A percentile compares a stretch with the other conserved stretches of the same genome.
These are phyloP conservation scores for Serranus cabrilla DNA, from an alignment of 2,797 vertebrate species.

Conservation along the genomic window DNA sequence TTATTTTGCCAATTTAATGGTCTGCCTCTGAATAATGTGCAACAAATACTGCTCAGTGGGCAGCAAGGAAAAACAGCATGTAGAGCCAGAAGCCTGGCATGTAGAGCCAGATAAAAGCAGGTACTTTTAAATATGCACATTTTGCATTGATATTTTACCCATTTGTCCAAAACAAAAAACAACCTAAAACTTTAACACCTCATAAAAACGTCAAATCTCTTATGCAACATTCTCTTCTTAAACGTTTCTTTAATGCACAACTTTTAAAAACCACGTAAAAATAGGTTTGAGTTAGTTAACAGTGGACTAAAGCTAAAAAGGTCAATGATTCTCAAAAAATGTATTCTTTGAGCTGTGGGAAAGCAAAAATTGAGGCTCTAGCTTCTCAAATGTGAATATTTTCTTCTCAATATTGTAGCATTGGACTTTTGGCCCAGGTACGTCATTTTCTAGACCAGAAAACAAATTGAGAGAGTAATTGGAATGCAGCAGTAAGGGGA, in stretches of 20 bases:
- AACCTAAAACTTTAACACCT: not conserved
- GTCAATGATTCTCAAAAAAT: not conserved
- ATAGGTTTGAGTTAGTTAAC: not conserved
- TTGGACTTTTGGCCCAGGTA: too few relatives aligned
- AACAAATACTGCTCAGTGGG: too few relatives aligned
- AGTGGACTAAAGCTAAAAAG: not conserved
- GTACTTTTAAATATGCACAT: not conserved
- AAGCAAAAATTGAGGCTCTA: not conserved
- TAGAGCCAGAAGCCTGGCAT: too few relatives aligned
- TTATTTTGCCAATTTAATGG: too few relatives aligned
- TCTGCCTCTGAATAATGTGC: too few relatives aligned
- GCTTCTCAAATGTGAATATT: not conserved
- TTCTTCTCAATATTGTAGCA: too few relatives aligned
- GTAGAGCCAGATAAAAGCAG: too few relatives aligned
- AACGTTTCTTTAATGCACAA: not conserved
- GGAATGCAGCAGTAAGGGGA: slow-evolving; percentile 13
- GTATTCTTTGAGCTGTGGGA: not conserved
- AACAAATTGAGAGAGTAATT: too few relatives aligned
- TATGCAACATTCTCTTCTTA: not conserved
- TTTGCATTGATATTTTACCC: not conserved
- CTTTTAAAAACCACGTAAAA: not conserved
- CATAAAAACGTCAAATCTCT: not conserved
- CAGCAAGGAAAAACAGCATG: too few relatives aligned
- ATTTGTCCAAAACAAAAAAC: not conserved
- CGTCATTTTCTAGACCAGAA: too few relatives aligned